These are phyloP conservation scores for Heloderma charlesbogerti DNA, from an alignment of 2,113 vertebrate species.

Conservation along the genomic window DNA sequence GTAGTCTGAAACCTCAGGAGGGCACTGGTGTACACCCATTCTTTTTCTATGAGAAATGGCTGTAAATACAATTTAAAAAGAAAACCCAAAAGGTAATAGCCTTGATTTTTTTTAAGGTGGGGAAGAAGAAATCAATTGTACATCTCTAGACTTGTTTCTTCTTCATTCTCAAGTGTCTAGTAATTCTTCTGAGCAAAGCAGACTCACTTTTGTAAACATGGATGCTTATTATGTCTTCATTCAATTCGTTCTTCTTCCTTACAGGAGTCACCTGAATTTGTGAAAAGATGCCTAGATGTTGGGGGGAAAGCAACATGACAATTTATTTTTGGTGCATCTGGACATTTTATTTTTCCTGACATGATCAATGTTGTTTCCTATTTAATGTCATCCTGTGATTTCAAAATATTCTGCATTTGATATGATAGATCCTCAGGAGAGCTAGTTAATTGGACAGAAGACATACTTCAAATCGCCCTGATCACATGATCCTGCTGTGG, in stretches of 20 bases:
- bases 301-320: conserved; percentile 61
- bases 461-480: not conserved
- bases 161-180: conserved; percentile 59
- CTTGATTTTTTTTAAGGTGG: not conserved
- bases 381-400: not conserved
- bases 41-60: conserved; percentile 20
- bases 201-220: conserved; percentile 69
- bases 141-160: conserved; percentile 54
- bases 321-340: not conserved
- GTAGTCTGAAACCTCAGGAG: too few species aligned
- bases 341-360: not conserved
- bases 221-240: conserved; percentile 77
- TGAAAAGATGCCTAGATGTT: conserved; percentile 79
- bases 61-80: conserved; percentile 35
- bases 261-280: conserved; percentile 73
- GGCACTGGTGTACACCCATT: conserved; percentile 6
- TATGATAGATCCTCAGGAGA: not conserved
- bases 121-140: not conserved
- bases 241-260: conserved; percentile 74
- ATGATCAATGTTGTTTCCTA: not conserved
- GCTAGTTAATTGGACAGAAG: not conserved
- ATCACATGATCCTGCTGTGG: not conserved
- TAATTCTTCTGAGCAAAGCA: conserved; percentile 60
- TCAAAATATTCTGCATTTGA: not conserved
- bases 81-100: not conserved